A percentile compares a stretch with the other conserved stretches of the same genome.
phyloP scores from a whole-genome alignment of 2,888 invertebrate genomes.

The Oeneis ivallda region DNA sequence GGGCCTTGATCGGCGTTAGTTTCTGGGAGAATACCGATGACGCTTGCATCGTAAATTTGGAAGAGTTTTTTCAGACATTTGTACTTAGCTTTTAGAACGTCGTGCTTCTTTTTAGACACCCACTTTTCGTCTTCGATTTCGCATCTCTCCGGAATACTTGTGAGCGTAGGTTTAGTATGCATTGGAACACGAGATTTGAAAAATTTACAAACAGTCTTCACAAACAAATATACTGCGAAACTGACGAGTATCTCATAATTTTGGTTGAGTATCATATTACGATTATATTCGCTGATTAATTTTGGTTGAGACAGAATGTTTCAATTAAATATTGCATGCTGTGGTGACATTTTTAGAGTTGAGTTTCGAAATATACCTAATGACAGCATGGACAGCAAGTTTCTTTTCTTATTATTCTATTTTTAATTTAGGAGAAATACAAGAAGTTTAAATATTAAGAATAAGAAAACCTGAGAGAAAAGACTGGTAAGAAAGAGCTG shows the following conservation, averaged over 20 bases:
- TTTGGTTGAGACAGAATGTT: constrained; percentile 40
- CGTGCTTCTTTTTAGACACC: constrained; percentile 75
- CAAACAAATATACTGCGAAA: constrained; percentile 54
- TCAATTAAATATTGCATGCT: constrained; percentile 51
- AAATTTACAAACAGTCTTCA: constrained; percentile 58
- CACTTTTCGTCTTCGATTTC: constrained; percentile 57
- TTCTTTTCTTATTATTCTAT: neutral
- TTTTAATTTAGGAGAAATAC: neutral
- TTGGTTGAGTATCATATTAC: constrained; percentile 66
- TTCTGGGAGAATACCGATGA: constrained; percentile 64
- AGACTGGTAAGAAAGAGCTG: too few species aligned
- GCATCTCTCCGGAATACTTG: constrained; percentile 62
- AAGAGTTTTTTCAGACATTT: constrained; percentile 74
- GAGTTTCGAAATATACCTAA: constrained; percentile 23
- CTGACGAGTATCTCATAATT: constrained; percentile 62
- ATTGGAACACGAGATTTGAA: constrained; percentile 42
- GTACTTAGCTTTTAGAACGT: constrained; percentile 72
- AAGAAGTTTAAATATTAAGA: neutral
- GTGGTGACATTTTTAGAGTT: constrained; percentile 55
- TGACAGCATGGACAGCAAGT: neutral
- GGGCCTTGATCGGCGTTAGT: constrained; percentile 34
- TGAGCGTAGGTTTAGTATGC: constrained; percentile 53
- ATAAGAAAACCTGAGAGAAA: too few species aligned
- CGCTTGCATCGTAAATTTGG: constrained; percentile 72
- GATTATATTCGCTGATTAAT: constrained; percentile 44